A percentile compares a stretch with the other conserved stretches of the same genome.
Evolutionary conservation across 2,113 vertebrate genomes (phyloP).

Genomic region (Poicephalus gulielmi): DNA sequence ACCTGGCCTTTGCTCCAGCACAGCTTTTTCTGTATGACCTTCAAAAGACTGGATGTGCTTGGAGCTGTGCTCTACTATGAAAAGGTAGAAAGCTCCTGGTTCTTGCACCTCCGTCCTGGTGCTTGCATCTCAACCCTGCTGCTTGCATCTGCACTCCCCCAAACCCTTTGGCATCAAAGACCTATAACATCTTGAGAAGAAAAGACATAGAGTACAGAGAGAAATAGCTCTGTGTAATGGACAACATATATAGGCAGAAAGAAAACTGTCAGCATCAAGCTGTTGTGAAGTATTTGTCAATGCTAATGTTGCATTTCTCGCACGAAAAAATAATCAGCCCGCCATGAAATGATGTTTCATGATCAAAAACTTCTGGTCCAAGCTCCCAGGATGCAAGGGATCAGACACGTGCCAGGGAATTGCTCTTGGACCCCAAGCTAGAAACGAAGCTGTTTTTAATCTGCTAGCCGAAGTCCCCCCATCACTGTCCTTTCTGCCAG

Average conservation of each 20-base stretch:
- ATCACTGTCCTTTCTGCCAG: neutral
- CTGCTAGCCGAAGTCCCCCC: neutral
- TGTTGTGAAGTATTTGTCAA: neutral
- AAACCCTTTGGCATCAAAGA: neutral
- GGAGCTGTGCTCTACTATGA: neutral
- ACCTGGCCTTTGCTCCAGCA: neutral
- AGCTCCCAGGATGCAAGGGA: neutral
- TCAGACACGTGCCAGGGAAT: fast-evolving
- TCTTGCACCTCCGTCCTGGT: neutral
- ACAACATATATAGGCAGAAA: neutral
- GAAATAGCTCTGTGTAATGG: neutral
- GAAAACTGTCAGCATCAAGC: neutral
- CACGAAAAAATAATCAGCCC: neutral
- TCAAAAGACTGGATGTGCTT: neutral
- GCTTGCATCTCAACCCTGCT: neutral
- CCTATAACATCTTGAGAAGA: fast-evolving
- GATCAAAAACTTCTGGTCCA: neutral
- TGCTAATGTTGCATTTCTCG: neutral
- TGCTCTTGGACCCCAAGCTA: neutral
- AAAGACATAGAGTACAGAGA: neutral
- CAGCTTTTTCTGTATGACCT: neutral
- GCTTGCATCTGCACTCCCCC: neutral
- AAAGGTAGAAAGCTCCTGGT: neutral
- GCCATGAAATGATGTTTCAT: neutral
- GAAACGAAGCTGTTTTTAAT: fast-evolving